Evolutionary conservation across 1,140 invertebrate species (phyloP).

Genomic region (Coboldia fuscipes): DNA sequence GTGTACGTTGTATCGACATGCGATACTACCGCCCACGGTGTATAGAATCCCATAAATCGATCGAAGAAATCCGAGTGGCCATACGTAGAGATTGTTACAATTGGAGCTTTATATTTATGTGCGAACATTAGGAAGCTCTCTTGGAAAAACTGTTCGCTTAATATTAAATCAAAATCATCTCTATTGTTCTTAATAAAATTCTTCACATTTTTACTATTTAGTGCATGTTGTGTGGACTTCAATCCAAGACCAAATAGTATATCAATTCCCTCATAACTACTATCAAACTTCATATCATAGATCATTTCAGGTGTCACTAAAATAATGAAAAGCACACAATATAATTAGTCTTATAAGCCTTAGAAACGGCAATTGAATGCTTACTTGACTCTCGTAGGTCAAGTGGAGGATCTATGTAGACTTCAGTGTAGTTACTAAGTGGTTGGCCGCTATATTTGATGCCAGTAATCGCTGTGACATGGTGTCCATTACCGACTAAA

Average conservation of each 20-base stretch:
- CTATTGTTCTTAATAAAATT: constrained; percentile 20
- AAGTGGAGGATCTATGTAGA: constrained; percentile 24
- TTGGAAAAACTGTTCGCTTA: constrained; percentile 23
- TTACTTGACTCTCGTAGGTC: constrained; percentile 25
- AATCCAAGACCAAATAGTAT: constrained; percentile 1
- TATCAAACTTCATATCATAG: no score
- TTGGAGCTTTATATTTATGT: constrained; percentile 23
- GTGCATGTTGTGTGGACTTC: constrained; percentile 22
- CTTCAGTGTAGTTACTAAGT: constrained; percentile 24
- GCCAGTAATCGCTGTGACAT: constrained; percentile 32
- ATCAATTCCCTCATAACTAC: background rate
- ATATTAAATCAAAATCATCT: constrained; percentile 21
- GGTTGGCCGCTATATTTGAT: constrained; percentile 20
- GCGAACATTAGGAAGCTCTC: constrained; percentile 21
- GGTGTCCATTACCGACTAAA: constrained; percentile 30
- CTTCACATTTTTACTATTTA: constrained; percentile 23
- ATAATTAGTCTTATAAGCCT: background rate
- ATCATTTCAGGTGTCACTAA: background rate
- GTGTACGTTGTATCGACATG: constrained; percentile 22
- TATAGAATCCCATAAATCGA: constrained; percentile 24
- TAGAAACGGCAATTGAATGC: constrained; percentile 1
- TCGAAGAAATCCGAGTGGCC: constrained; percentile 30
- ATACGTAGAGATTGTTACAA: constrained; percentile 23
- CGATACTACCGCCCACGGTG: constrained; percentile 25
- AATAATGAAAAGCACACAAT: background rate